These are phyloP conservation scores for Drosophila fuyamai DNA, from an alignment of 1,140 invertebrate species.

Conservation along the genomic window DNA sequence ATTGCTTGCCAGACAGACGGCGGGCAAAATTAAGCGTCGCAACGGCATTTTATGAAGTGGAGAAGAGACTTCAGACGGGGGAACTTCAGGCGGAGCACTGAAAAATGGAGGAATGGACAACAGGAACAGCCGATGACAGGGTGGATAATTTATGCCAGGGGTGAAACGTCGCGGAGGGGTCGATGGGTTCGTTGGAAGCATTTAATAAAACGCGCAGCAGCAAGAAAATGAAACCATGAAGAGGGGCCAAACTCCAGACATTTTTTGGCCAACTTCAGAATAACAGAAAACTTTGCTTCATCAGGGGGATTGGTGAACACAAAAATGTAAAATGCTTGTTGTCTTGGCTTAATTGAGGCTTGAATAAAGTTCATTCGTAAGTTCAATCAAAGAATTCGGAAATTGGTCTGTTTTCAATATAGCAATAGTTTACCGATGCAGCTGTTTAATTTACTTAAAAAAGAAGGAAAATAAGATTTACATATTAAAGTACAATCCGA, in stretches of 20 bases:
- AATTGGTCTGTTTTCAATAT: constrained; percentile 3
- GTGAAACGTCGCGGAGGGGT: constrained; percentile 17
- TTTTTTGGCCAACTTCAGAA: constrained; percentile 39
- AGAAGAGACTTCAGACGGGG: constrained; percentile 34
- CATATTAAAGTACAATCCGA: background rate
- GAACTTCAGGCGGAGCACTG: background rate
- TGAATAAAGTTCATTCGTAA: constrained; percentile 8
- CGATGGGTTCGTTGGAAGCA: constrained; percentile 32
- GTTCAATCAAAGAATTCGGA: constrained; percentile 7
- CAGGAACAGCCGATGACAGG: constrained; percentile 43
- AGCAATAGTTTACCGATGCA: background rate
- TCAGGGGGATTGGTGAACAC: constrained; percentile 8
- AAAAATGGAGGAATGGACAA: constrained; percentile 39
- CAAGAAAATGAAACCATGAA: constrained; percentile 8
- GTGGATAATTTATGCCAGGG: constrained; percentile 48
- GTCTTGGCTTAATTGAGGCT: constrained; percentile 37
- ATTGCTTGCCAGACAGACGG: constrained; percentile 41
- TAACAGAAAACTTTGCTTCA: constrained; percentile 43
- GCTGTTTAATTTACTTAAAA: background rate
- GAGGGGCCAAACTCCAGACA: constrained; percentile 26
- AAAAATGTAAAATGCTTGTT: constrained; percentile 32
- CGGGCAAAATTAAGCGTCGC: constrained; percentile 46
- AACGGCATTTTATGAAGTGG: constrained; percentile 54
- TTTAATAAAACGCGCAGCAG: constrained; percentile 40
- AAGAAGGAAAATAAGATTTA: too few relatives aligned